Evolutionary conservation across 2,113 vertebrate species (phyloP).

Genomic region (Guaruba guarouba): DNA sequence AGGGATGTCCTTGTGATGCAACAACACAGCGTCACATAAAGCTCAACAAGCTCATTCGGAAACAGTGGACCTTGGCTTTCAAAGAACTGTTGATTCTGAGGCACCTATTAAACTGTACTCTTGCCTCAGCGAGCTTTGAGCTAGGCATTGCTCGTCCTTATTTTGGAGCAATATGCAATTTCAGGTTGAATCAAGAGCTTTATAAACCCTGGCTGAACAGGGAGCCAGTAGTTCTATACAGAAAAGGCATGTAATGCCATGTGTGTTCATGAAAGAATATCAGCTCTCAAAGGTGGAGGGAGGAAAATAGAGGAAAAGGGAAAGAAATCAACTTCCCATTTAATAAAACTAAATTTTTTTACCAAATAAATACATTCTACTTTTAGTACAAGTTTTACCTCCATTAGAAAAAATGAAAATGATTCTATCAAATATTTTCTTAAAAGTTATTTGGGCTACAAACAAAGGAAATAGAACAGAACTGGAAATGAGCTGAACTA

Average conservation of each 20-base stretch:
- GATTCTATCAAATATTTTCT: slow-evolving; percentile 31
- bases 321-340: neutral
- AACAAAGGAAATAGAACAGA: slow-evolving; percentile 3
- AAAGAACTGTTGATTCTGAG: neutral
- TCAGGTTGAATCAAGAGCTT: neutral
- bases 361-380: neutral
- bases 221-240: neutral
- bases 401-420: slow-evolving; percentile 30
- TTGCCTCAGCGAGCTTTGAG: neutral
- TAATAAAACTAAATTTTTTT: neutral
- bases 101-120: neutral
- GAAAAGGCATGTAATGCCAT: neutral
- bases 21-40: neutral
- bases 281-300: neutral
- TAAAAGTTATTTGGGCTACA: slow-evolving; percentile 12
- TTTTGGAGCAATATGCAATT: neutral
- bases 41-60: neutral
- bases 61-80: neutral
- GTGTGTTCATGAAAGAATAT: neutral
- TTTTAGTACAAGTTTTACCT: slow-evolving; percentile 21
- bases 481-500: slow-evolving; percentile 13
- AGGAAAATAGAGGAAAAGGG: neutral
- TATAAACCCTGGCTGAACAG: neutral
- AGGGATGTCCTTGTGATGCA: neutral
- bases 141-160: neutral